A percentile compares a stretch with the other conserved stretches of the same genome.
phyloP scores from a whole-genome alignment of 2,888 invertebrate species.

The Acleris literana region DNA sequence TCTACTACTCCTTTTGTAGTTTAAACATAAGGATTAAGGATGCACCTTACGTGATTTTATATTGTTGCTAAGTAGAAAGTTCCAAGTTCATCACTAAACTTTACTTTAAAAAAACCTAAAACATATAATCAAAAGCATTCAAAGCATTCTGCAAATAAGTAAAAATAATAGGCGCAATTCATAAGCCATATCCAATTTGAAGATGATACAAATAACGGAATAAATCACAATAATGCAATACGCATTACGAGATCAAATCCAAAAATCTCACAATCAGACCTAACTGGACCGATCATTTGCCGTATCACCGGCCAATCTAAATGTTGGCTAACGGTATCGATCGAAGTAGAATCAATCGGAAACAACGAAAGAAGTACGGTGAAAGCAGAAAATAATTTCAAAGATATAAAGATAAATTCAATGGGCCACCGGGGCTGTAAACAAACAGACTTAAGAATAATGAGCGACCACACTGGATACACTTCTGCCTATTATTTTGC shows the following conservation, averaged over 20 bases:
- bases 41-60: no score
- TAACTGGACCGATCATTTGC: slow-evolving; percentile 66
- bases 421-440: slow-evolving; percentile 64
- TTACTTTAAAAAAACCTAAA: no score
- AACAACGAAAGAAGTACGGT: slow-evolving; percentile 51
- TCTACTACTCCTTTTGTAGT: no score
- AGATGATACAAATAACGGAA: slow-evolving; percentile 32
- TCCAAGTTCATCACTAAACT: no score
- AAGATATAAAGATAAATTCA: slow-evolving; percentile 61
- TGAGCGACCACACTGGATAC: slow-evolving; percentile 50
- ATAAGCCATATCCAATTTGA: slow-evolving; percentile 9
- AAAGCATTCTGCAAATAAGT: not conserved
- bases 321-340: slow-evolving; percentile 58
- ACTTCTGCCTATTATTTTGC: slow-evolving; percentile 38
- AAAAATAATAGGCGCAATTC: not conserved
- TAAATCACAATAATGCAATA: slow-evolving; percentile 40
- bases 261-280: slow-evolving; percentile 61
- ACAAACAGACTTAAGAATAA: slow-evolving; percentile 60
- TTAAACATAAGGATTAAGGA: no score
- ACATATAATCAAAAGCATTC: not conserved
- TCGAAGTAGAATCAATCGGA: slow-evolving; percentile 58
- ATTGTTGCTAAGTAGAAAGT: no score
- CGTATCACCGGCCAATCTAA: slow-evolving; percentile 62
- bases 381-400: slow-evolving; percentile 54
- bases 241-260: slow-evolving; percentile 55